These are phyloP conservation scores for Drosophila anomelani DNA, from an alignment of 2,888 invertebrate species.

Conservation along the genomic window DNA sequence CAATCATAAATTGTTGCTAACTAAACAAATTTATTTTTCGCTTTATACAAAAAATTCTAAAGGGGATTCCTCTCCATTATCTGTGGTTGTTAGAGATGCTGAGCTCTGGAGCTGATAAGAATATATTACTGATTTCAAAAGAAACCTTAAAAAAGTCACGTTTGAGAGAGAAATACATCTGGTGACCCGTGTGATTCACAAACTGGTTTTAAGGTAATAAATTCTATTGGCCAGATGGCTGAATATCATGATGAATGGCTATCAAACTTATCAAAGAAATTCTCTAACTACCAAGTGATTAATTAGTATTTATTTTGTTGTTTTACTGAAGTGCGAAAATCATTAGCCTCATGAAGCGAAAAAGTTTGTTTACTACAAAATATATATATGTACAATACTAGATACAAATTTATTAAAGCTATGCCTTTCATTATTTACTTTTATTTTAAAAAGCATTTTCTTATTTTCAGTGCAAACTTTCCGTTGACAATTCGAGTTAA, in stretches of 20 bases:
- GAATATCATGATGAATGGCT: conserved; percentile 15
- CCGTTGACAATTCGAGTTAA: conserved; percentile 22
- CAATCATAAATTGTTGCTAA: not conserved
- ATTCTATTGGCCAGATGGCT: conserved; percentile 18
- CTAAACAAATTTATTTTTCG: not conserved
- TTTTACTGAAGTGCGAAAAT: not conserved
- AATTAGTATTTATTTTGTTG: not conserved
- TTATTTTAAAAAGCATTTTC: not conserved
- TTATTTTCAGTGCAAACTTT: conserved; percentile 50
- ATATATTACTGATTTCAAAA: not conserved
- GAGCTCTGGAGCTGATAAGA: conserved; percentile 14
- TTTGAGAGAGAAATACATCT: conserved; percentile 8
- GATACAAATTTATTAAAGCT: too few relatives aligned
- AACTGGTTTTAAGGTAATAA: conserved; percentile 7
- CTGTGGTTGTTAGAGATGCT: not conserved
- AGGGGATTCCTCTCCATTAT: conserved; percentile 10
- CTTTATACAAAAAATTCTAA: not conserved
- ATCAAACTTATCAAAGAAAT: not conserved
- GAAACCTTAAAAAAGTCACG: conserved; percentile 16
- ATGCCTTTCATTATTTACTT: too few relatives aligned
- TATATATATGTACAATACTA: not conserved
- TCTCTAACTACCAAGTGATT: not conserved
- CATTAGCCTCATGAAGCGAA: not conserved
- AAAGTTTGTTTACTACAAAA: not conserved
- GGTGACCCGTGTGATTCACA: conserved; percentile 7